Conservation (phyloP, 2,113 vertebrate genomes). For the Oncorhynchus kisutch region DNA sequence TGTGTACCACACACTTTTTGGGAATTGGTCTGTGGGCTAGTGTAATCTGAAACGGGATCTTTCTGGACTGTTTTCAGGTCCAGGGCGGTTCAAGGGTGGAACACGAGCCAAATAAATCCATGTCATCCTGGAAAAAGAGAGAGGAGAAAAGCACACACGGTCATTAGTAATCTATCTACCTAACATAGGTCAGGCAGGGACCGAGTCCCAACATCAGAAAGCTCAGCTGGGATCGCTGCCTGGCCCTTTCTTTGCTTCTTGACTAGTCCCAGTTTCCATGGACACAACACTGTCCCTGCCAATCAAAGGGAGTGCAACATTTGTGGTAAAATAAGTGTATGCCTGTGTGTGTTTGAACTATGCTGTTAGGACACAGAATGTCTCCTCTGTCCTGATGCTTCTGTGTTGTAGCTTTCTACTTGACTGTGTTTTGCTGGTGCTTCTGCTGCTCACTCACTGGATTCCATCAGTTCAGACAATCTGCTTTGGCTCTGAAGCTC, state of each 20-base stretch:
- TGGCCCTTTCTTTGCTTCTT: slow-evolving; percentile 25
- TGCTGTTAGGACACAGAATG: not conserved
- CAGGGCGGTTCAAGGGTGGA: slow-evolving; percentile 59
- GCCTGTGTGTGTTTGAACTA: not conserved
- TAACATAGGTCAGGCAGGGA: slow-evolving; percentile 17
- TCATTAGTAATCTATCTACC: slow-evolving; percentile 53
- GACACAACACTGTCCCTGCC: slow-evolving; percentile 19
- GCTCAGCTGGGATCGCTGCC: not conserved
- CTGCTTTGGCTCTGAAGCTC: not conserved
- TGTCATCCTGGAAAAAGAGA: slow-evolving; percentile 66
- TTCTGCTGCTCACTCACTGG: slow-evolving; percentile 5
- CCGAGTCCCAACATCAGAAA: slow-evolving; percentile 46
- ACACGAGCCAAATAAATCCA: slow-evolving; percentile 57
- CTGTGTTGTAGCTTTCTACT: not conserved
- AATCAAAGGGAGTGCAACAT: slow-evolving; percentile 26
- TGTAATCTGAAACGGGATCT: slow-evolving; percentile 63
- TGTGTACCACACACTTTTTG: slow-evolving; percentile 27
- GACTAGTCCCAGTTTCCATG: slow-evolving; percentile 37
- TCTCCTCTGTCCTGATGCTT: not conserved
- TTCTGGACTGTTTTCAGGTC: slow-evolving; percentile 56
- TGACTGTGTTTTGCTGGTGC: slow-evolving; percentile 7
- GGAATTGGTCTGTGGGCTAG: slow-evolving; percentile 31
- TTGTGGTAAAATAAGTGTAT: slow-evolving; percentile 7
- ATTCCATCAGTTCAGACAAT: slow-evolving; percentile 1
- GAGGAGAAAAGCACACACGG: slow-evolving; percentile 45